Percentiles rank a stretch among this genome's conserved stretches.
These are phyloP conservation scores for Eupithecia dodoneata DNA, from an alignment of 2,888 invertebrate genomes.

Conservation along the genomic window DNA sequence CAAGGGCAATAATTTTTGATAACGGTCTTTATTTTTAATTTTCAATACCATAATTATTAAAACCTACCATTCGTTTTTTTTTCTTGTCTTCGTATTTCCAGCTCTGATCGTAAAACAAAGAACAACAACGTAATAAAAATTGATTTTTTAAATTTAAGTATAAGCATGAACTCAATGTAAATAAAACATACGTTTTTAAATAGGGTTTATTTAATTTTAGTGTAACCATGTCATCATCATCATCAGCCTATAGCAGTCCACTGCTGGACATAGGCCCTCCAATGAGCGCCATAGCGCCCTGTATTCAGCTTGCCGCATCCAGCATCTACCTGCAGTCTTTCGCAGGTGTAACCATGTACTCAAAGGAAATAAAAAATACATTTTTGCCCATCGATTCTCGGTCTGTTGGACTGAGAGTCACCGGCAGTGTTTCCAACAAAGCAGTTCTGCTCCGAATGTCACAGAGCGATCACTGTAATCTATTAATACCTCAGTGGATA, in stretches of 20 bases:
- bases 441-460: constrained; percentile 2
- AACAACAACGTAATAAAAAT: neutral
- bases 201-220: neutral
- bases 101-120: neutral
- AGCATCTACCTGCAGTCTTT: too few relatives aligned
- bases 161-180: too few relatives aligned
- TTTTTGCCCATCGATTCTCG: neutral
- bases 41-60: neutral
- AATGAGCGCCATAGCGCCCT: too few relatives aligned
- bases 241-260: too few relatives aligned
- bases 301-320: too few relatives aligned
- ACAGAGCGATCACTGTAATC: constrained; percentile 9
- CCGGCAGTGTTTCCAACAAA: constrained; percentile 5
- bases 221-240: neutral
- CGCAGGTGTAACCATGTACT: too few relatives aligned
- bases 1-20: constrained; percentile 1
- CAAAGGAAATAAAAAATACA: neutral
- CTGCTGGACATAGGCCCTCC: too few relatives aligned
- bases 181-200: too few relatives aligned
- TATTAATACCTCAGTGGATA: constrained; percentile 17
- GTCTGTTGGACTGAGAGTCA: neutral
- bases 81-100: neutral
- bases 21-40: neutral
- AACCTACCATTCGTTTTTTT: neutral
- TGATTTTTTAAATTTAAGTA: too few relatives aligned